A percentile compares a stretch with the other conserved stretches of the same genome.
phyloP scores from a whole-genome alignment of 2,113 vertebrate genomes.

The Nothobranchius kuhntae region DNA sequence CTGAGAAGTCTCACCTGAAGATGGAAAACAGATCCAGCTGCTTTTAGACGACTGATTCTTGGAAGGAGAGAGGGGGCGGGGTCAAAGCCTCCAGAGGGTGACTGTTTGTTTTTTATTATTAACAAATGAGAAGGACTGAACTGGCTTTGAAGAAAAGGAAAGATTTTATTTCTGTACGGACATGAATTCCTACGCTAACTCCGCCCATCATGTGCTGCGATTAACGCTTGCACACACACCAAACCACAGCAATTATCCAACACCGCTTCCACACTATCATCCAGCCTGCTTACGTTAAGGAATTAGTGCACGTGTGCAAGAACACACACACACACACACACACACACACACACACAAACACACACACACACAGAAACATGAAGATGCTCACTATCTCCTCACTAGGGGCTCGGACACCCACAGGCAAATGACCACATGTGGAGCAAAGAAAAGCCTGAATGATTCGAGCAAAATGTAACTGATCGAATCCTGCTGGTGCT shows the following conservation, averaged over 20 bases:
- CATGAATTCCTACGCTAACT: conserved; percentile 38
- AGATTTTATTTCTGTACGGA: conserved; percentile 17
- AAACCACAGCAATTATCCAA: conserved; percentile 33
- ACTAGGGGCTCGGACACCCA: conserved; percentile 31
- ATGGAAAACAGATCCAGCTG: no score
- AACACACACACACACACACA: conserved; percentile 1
- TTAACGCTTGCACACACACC: conserved; percentile 40
- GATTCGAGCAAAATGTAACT: conserved; percentile 59
- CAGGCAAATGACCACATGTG: conserved; percentile 33
- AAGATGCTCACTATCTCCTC: conserved; percentile 7
- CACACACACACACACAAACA: conserved; percentile 1
- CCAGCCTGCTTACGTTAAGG: conserved; percentile 24
- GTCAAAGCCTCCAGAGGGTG: background rate
- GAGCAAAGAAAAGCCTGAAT: conserved; percentile 36
- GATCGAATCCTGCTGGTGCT: conserved; percentile 44
- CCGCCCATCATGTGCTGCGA: conserved; percentile 30
- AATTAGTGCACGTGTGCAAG: conserved; percentile 7
- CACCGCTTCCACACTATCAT: conserved; percentile 34
- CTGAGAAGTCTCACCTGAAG: no score
- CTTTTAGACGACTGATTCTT: no score
- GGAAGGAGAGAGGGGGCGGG: no score
- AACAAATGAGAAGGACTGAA: background rate
- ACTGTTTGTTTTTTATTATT: background rate
- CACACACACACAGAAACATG: background rate
- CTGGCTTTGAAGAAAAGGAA: background rate